Evolutionary conservation across 1,140 invertebrate species (phyloP).

Genomic region (Eupristina koningsbergeri): DNA sequence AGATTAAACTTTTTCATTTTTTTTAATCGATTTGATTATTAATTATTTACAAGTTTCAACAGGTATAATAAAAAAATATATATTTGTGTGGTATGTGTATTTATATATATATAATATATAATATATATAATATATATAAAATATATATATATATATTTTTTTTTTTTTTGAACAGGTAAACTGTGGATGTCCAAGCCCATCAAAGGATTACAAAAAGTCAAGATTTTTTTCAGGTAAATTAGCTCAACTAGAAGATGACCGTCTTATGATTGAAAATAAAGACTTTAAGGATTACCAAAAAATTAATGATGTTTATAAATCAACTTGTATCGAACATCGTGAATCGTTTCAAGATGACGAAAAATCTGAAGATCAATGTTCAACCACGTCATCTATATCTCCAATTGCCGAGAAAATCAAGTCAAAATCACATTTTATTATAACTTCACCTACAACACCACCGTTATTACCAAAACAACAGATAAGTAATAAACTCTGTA

Average conservation of each 20-base stretch:
- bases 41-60: too few relatives aligned
- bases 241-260: conserved; percentile 62
- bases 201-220: conserved; percentile 64
- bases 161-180: conserved; percentile 54
- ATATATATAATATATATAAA: too few relatives aligned
- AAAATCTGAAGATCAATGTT: conserved; percentile 63
- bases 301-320: conserved; percentile 51
- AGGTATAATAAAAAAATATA: too few relatives aligned
- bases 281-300: conserved; percentile 61
- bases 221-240: conserved; percentile 59
- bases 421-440: neutral
- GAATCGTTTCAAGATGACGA: conserved; percentile 55
- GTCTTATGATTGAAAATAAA: conserved; percentile 55
- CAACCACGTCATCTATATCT: conserved; percentile 58
- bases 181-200: conserved; percentile 66
- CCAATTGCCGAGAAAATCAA: conserved; percentile 52
- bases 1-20: too few relatives aligned
- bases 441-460: conserved; percentile 34
- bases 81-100: too few relatives aligned
- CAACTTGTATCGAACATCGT: conserved; percentile 55
- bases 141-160: neutral
- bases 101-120: too few relatives aligned
- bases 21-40: too few relatives aligned
- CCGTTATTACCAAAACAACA: conserved; percentile 20
- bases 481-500: conserved; percentile 15